Base-by-base conservation (phyloP, 2,113 vertebrate genomes). In the Melospiza georgiana region DNA sequence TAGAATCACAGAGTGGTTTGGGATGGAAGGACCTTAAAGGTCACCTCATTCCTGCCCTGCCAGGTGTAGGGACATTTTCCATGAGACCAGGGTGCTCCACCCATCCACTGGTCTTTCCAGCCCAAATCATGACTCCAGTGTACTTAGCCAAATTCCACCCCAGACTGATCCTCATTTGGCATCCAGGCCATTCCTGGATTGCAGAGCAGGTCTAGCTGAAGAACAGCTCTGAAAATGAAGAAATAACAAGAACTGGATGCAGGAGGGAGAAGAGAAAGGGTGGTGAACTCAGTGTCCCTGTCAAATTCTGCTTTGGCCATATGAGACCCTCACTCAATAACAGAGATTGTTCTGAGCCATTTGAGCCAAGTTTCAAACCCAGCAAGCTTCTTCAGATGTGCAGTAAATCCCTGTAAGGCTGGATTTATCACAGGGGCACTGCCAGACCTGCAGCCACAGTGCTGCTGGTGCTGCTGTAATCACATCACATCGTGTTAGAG, bases 401-500 rank as follows among this genome's bases (percentile, higher is more conserved):
- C 49, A 84, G 65, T 68, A 88, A 96, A 93, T 31, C 71, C 89
- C 82, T 52, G 39, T 31, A 93, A 94, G 49, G 10, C 51, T 69
- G 44, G 39, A 95, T 94, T 96, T 93, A 95, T 76, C 90, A 71
- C 33, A 35, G 71, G 39, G 62, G 37, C 67, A 61, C 39, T 63
- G 94, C 72, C 90, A 86, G 81, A 75, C 31, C 63, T 35, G 46
- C 46, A 93, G 91, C 85, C 69, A n/a, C 6, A 77, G 83, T 43
- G 69, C 88, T 89, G 78, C 93, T 92, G 57, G 69, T 79, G 87
- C 91, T 86, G 90, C 87, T 75, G 9, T 89, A 69, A 94, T 93
- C 94, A 71, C 93, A 96, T 95, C 94, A 93, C 87, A 90, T 92
- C 83, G 72, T 7, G 77, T 94, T 93, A 89, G 51, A 90, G 68